phyloP scores from a whole-genome alignment of 2,797 vertebrate genomes.

The Scarus forsteni region DNA sequence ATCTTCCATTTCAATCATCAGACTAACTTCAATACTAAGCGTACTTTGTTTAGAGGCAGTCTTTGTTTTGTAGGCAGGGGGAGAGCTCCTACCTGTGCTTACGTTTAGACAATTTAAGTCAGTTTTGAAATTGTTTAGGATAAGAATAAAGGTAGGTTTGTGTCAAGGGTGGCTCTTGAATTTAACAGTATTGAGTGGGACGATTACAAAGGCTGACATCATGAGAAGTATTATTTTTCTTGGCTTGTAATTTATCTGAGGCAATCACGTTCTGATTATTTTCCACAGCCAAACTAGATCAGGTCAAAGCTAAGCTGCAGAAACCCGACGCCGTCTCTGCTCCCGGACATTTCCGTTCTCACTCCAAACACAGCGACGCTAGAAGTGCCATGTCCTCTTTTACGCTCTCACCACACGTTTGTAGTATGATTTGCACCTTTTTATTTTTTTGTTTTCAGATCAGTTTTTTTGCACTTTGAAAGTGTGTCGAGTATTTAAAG shows the following conservation, averaged over 20 bases:
- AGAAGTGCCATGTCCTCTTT: slow-evolving; percentile 82
- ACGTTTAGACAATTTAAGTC: slow-evolving; percentile 53
- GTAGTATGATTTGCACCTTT: slow-evolving; percentile 82
- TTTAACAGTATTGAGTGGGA: slow-evolving; percentile 18
- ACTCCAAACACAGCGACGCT: slow-evolving; percentile 51
- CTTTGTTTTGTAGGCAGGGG: slow-evolving; percentile 39
- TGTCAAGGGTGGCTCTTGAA: slow-evolving; percentile 23
- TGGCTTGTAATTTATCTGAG: slow-evolving; percentile 42
- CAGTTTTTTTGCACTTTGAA: slow-evolving; percentile 82
- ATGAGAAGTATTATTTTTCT: slow-evolving; percentile 55
- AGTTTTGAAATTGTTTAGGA: slow-evolving; percentile 47
- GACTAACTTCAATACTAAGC: slow-evolving; percentile 57
- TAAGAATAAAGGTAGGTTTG: slow-evolving; percentile 33
- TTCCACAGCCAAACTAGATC: slow-evolving; percentile 54
- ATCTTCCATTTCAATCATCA: slow-evolving; percentile 61
- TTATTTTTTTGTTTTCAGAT: slow-evolving; percentile 62
- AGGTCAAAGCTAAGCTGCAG: slow-evolving; percentile 45
- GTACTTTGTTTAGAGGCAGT: slow-evolving; percentile 53
- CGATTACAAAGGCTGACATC: slow-evolving; percentile 14
- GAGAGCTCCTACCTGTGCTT: slow-evolving; percentile 23
- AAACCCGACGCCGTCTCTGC: slow-evolving; percentile 40
- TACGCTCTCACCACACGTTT: slow-evolving; percentile 61
- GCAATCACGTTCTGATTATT: slow-evolving; percentile 27
- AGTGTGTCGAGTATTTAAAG: slow-evolving; percentile 82
- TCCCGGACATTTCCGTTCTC: slow-evolving; percentile 46